Evolutionary conservation across 2,113 vertebrate species (phyloP), one percentile per base, ranked within the genome.

Genomic region (Indicator maculatus): DNA sequence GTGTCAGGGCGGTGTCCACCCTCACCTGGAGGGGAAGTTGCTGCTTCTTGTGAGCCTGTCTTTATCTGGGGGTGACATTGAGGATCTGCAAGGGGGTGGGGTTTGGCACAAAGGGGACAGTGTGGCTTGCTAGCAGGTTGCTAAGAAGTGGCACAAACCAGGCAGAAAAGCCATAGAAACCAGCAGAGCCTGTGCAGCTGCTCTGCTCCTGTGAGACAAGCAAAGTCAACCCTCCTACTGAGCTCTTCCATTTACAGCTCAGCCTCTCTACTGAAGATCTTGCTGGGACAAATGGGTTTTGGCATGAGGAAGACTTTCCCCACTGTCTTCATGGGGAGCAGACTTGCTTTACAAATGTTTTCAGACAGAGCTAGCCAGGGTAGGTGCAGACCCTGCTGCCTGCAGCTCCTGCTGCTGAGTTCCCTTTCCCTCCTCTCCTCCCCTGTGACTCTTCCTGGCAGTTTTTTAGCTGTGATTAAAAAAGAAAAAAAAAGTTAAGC

Each of bases 161-260:
- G 19, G 13, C 3, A 61, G 33, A 44, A 53, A 74, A n/a, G 21
- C 47, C 9, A 6, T 1, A 59, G 11, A 28, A 74, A 16, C 3
- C 30, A 20, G 9, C 1, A 0, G 60, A 61, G 67, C 47, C 39
- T 8, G 12, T 15, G 66, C 55, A 38, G 41, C 16, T 19, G 1
- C 53, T 23, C 6, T 0, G 28, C 19, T 59, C 38, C 83, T 6
- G 3, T 3, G 8, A 12, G 9, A 7, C 2, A 4, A 26, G 33
- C 71, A 33, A 27, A 19, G 30, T 1, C 66, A 47, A 9, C 41
- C 16, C 11, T 21, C 23, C 50, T 52, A 13, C 50, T 24, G 21
- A 52, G 21, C 52, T 73, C 76, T 56, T 44, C 38, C 6, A 11
- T 26, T 36, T 16, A 15, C 70, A 67, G 38, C 39, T 16, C 23